These are phyloP conservation scores for Panagrolaimus sp. DNA, from an alignment of 1,140 invertebrate species.

Conservation along the genomic window DNA sequence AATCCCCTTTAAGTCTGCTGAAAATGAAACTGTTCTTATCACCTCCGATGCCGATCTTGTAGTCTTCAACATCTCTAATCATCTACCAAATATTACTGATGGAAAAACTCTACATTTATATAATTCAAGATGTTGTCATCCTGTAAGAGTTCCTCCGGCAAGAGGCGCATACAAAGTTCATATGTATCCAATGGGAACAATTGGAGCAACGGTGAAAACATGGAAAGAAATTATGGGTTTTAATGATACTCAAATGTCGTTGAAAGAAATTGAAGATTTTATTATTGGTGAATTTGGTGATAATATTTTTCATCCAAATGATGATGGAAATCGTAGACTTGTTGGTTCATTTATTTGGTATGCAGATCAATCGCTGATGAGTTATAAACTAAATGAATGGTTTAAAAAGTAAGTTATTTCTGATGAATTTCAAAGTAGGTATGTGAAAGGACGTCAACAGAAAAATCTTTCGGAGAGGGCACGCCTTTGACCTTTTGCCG, in stretches of 20 bases:
- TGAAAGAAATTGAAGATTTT: neutral
- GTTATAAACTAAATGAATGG: neutral
- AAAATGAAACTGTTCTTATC: no score
- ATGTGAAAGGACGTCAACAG: no score
- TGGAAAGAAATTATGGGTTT: neutral
- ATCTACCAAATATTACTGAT: neutral
- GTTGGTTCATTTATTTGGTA: neutral
- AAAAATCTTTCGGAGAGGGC: no score
- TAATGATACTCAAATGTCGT: neutral
- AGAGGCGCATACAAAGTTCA: neutral
- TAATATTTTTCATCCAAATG: neutral
- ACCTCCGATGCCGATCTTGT: no score
- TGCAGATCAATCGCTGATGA: neutral
- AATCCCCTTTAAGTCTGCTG: no score
- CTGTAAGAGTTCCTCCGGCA: neutral
- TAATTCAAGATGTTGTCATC: neutral
- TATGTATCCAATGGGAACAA: neutral
- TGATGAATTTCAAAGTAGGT: no score
- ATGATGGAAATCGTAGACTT: neutral
- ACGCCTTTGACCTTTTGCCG: no score
- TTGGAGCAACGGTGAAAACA: neutral
- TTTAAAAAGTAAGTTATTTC: neutral
- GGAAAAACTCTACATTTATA: neutral
- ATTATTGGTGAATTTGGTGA: neutral
- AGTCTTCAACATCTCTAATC: neutral